Base-by-base conservation (phyloP, 2,888 invertebrate species). In the Pseudoips prasinana region DNA sequence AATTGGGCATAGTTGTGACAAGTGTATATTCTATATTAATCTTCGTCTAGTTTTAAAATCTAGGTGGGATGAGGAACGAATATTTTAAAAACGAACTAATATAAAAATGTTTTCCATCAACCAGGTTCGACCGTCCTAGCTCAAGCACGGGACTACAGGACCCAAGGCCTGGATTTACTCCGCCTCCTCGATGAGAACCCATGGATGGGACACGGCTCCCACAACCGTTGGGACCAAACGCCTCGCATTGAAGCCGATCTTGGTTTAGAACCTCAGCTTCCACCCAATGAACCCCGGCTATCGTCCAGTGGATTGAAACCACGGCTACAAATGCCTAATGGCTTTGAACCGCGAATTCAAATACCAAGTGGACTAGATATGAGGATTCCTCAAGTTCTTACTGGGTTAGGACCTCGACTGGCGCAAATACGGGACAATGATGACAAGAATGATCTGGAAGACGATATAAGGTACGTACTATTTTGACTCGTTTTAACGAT, bases 101-200 rank as follows among this genome's bases (percentile, higher is more conserved):
- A 14, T 14, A 14, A 14, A 14, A 2, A 3, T 14, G 5, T 14
- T 14, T 14, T 5, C 5, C 14, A 3, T 14, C 14, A 14, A 14
- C 14, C 64, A 82, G 82, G 77, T 46, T 50, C 64, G 8, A 32
- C 62, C 37, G 55, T 53, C 35, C 55, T 62, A 17, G 75, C 73
- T 8, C 77, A 76, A 44, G 58, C 33, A 10, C 38, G 68, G 3
- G 75, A 74, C 45, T 65, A 69, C 43, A 56, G 67, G 30, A 57
- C 63, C 6, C 73, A 75, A 9, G 68, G 69, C 29, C 34, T 81
- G 45, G 81, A 83, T 40, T 54, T 83, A 1, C 65, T 83, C 1
- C 70, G 80, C 1, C 38, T 81, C 11, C 64, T 83, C 23, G 63
- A 71, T 1, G 73, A 79, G 5, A 67, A 64, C 27, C 63, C 68